Base-by-base conservation (phyloP, 64 coral and sea anemone species). In the Montipora cactus region DNA sequence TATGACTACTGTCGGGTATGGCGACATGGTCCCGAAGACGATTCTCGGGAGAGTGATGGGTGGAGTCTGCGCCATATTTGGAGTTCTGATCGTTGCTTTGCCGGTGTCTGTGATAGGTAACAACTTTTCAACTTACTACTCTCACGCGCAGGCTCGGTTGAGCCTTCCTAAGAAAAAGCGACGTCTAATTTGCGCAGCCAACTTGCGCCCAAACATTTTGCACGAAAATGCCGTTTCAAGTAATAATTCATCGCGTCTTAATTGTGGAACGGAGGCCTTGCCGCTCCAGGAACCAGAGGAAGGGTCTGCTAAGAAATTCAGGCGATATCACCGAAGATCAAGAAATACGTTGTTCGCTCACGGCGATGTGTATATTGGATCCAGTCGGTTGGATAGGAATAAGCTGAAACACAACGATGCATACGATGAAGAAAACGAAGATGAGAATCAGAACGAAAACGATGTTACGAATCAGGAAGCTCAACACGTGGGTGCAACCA, bases 81-180 rank as follows among this genome's bases (percentile, higher is more conserved):
- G 96, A 51, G 96, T 95, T 5, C 79, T 97, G 0, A 97, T 97
- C 67, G 87, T 97, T 69, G 96, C 91, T 14, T 86, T 95, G 81
- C 96, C 93, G 18, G 93, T 97, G 16, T 97, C 96, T 57, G 93
- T 97, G 7, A 97, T 97, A 51, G 96, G 96, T 21, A 97, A 94
- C 83, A 97, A 97, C 47, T 97, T 97, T 77, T 97, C 96, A 10
- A 97, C 96, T 19, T 97, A 88, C 23, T 97, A 97, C 74, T 85
- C 94, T 47, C 96, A 97, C 84, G 96, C 96, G 46, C 96, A 97
- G 51, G 96, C 96, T 25, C 91, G 96, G 78, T 89, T 97, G 16
- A 97, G 93, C 15, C 83, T 97, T 1, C 96, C 96, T 4, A 94
- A 83, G 79, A 97, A 97, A 75, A 97, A 97, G 49, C 89, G 96